Conservation (phyloP, 2,797 vertebrate genomes). For the Hypotaenidia okinawae region DNA sequence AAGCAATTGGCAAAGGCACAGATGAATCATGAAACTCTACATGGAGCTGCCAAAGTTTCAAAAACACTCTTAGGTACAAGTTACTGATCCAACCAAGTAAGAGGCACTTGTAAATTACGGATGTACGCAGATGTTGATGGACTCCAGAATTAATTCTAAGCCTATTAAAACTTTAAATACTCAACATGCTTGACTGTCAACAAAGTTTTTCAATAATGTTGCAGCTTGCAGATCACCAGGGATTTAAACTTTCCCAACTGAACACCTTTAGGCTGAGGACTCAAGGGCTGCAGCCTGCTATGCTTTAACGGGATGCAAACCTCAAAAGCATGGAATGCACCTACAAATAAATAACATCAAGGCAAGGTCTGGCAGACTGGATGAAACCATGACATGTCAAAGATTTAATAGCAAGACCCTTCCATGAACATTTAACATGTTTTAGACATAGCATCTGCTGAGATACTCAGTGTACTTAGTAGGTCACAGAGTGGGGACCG, state of each 20-base stretch:
- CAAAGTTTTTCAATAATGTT: constrained; percentile 27
- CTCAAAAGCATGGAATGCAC: neutral
- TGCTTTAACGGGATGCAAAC: neutral
- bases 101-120: constrained; percentile 64
- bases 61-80: constrained; percentile 71
- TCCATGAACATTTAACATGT: neutral
- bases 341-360: neutral
- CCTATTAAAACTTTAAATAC: constrained; percentile 74
- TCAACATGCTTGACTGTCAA: constrained; percentile 55
- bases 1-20: constrained; percentile 62
- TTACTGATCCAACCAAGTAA: constrained; percentile 71
- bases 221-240: neutral
- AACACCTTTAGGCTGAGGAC: neutral
- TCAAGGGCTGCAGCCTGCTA: neutral
- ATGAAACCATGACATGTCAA: neutral
- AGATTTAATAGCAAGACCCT: neutral
- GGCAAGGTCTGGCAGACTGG: neutral
- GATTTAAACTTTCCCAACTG: neutral
- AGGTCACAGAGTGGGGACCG: rapidly evolving
- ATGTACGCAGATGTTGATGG: constrained; percentile 50
- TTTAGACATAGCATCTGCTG: neutral
- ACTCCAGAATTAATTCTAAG: constrained; percentile 66
- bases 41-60: constrained; percentile 60
- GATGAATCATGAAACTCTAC: constrained; percentile 68
- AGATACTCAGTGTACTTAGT: neutral